Conservation (phyloP, 2,888 invertebrate genomes). For the Tridacna gigas region DNA sequence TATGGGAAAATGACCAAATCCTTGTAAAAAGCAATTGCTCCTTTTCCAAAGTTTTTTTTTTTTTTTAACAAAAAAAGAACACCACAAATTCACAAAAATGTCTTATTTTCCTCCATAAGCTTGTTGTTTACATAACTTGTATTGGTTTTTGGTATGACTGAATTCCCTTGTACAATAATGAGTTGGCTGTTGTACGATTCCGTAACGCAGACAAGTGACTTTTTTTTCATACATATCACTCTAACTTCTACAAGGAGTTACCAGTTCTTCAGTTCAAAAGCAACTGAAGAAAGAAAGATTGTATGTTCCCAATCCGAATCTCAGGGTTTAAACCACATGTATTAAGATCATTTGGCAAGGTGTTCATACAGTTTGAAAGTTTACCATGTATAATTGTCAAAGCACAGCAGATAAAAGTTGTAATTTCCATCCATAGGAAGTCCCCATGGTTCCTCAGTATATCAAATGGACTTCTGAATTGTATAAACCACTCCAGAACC, state of each 20-base stretch:
- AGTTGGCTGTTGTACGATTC: too few relatives aligned
- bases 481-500: constrained; percentile 88
- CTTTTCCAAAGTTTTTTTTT: background rate
- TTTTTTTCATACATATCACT: too few relatives aligned
- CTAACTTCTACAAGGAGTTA: too few relatives aligned
- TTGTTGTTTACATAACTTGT: too few relatives aligned
- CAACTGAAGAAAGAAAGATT: background rate
- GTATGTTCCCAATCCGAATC: background rate
- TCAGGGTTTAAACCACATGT: background rate
- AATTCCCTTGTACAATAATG: too few relatives aligned
- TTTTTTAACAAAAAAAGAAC: too few relatives aligned
- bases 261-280: too few relatives aligned
- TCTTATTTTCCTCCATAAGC: too few relatives aligned
- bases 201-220: too few relatives aligned
- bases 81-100: too few relatives aligned
- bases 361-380: background rate
- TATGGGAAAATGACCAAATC: constrained; percentile 5
- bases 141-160: too few relatives aligned
- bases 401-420: constrained; percentile 88
- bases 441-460: constrained; percentile 89
- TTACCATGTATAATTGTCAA: constrained; percentile 86
- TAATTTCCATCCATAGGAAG: constrained; percentile 87
- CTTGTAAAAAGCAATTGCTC: background rate
- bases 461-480: constrained; percentile 86
- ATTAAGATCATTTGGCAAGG: background rate